Evolutionary conservation across 2,888 invertebrate species (phyloP).

Genomic region (Petrolisthes manimaculis): DNA sequence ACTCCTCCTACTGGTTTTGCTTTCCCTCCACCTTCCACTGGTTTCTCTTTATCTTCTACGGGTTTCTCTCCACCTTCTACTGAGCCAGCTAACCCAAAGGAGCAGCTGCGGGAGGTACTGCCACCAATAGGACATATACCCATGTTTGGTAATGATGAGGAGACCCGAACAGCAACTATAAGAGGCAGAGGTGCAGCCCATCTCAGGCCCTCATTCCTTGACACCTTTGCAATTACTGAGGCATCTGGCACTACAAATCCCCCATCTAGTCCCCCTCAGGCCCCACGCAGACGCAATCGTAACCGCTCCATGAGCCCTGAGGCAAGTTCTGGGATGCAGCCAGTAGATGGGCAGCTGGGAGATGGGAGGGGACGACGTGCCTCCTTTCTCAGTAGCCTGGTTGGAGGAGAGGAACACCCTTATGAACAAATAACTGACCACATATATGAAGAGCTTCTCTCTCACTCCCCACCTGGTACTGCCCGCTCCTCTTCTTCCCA

Average conservation of each 20-base stretch:
- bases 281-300: constrained; percentile 49
- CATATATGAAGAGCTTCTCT: constrained; percentile 65
- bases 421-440: constrained; percentile 64
- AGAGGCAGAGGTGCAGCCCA: constrained; percentile 55
- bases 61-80: constrained; percentile 11
- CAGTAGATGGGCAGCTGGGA: neutral
- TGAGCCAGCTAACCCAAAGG: constrained; percentile 36
- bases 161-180: constrained; percentile 63
- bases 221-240: constrained; percentile 36
- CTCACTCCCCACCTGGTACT: constrained; percentile 49
- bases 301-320: constrained; percentile 55
- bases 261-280: constrained; percentile 48
- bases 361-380: constrained; percentile 24
- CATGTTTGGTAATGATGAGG: constrained; percentile 53
- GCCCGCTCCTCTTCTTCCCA: constrained; percentile 28
- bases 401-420: constrained; percentile 48
- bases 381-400: constrained; percentile 46
- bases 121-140: constrained; percentile 35
- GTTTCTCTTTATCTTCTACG: constrained; percentile 16
- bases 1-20: neutral
- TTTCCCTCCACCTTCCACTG: neutral
- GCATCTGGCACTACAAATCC: constrained; percentile 18
- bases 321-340: constrained; percentile 1
- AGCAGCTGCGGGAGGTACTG: constrained; percentile 49
- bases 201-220: constrained; percentile 39